phyloP scores from a whole-genome alignment of 1,140 invertebrate species.

The Drosophila nebulosa region DNA sequence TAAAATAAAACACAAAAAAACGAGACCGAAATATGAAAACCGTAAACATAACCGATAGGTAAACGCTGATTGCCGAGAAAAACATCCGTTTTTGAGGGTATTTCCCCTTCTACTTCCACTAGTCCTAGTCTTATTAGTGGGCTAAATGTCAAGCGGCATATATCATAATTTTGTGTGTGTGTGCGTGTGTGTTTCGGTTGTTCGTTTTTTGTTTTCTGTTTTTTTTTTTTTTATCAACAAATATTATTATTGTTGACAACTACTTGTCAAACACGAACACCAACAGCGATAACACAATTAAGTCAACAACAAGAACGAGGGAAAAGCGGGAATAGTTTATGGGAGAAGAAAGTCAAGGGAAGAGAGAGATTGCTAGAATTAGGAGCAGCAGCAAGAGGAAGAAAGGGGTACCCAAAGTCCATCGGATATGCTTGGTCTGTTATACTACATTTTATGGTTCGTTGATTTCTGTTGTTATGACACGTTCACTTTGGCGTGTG shows the following conservation, averaged over 20 bases:
- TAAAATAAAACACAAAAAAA: neutral
- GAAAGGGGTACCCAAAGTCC: neutral
- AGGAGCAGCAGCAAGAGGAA: neutral
- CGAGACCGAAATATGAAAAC: neutral
- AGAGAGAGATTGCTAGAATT: neutral
- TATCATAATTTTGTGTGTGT: neutral
- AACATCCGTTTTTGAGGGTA: slow-evolving; percentile 39
- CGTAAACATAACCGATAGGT: no score
- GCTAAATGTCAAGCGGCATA: neutral
- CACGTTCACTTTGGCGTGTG: slow-evolving; percentile 43
- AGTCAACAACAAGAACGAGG: slow-evolving; percentile 50
- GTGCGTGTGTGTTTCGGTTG: no score
- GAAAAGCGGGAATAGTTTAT: neutral
- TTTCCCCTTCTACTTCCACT: neutral
- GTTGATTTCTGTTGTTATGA: slow-evolving; percentile 65
- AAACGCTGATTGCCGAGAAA: neutral
- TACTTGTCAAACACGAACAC: slow-evolving; percentile 76
- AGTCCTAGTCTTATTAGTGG: neutral
- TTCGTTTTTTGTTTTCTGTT: no score
- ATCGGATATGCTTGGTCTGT: slow-evolving; percentile 56
- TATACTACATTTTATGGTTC: slow-evolving; percentile 62
- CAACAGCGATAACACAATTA: slow-evolving; percentile 66
- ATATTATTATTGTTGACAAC: slow-evolving; percentile 47
- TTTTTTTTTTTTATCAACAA: slow-evolving; percentile 30
- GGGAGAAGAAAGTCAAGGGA: neutral